Base-by-base conservation (phyloP, 2,797 vertebrate species). In the Petrocephalus sullivani region DNA sequence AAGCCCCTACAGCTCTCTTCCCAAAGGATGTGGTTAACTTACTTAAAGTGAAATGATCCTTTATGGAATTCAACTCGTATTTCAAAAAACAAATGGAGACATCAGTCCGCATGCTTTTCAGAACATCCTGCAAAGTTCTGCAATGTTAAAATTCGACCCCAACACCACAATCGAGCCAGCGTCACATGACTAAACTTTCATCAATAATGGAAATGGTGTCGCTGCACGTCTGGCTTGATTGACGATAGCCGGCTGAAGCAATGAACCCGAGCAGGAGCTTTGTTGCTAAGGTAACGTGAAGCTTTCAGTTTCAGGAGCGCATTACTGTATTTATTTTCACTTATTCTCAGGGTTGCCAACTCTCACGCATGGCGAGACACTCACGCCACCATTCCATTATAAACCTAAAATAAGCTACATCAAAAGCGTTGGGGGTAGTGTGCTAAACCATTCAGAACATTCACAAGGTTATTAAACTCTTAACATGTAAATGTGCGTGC, bases 201-300 rank as follows among this genome's bases (percentile, higher is more conserved):
- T 96, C 89, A 96, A 96, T 96, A 94, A 95, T 95, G 89, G 28
- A 91, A 82, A 87, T 46, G 2, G 87, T 81, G 54, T 64, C 89
- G 91, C 90, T 91, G 90, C 23, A 28, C 91, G 92, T 93, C 93
- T 94, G 93, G 86, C 90, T 12, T 89, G 85, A 60, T 87, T 86
- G 78, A 89, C 90, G 88, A 88, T 86, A 56, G 3, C 49, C 53
- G 49, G 49, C 46, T 83, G 46, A 83, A 83, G 46, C 10, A 21
- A 54, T 54, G 37, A 83, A 84, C 28, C 81, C n/a, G 21, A 60
- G 91, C 90, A 89, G 82, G 90, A 75, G 88, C 89, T 64, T 90
- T 87, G 94, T 94, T 94, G 92, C 94, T 81, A 84, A 87, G 87
- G 88, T 56, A 90, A 91, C 87, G 14, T 71, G 49, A 89, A 60